Evolutionary conservation across 2,113 vertebrate species (phyloP).

Genomic region (Onychostruthus taczanowskii): DNA sequence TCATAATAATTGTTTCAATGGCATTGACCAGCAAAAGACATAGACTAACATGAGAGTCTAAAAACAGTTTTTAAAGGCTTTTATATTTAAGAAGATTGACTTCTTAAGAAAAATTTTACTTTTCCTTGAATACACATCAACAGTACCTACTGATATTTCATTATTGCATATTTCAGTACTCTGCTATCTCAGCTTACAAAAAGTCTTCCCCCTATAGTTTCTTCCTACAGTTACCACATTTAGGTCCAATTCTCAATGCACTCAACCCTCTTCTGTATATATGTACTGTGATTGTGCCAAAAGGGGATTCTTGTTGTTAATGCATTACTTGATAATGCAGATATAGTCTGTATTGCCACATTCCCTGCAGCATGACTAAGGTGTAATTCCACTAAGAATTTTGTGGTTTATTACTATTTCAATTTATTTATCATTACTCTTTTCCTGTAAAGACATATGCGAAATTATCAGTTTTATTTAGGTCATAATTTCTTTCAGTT

Average conservation of each 20-base stretch:
- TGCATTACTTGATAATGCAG: not conserved
- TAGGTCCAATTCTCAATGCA: not conserved
- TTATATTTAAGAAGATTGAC: not conserved
- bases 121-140: not conserved
- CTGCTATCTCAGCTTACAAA: not conserved
- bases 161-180: not conserved
- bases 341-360: not conserved
- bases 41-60: too few relatives aligned
- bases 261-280: not conserved
- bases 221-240: not conserved
- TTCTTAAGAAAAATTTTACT: not conserved
- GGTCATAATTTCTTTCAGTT: not conserved
- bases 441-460: not conserved
- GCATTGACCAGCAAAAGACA: not conserved
- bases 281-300: not conserved
- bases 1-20: not conserved
- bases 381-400: not conserved
- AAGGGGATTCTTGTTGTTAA: not conserved
- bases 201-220: not conserved
- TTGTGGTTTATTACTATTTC: not conserved
- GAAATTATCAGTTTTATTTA: not conserved
- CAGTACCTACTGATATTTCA: fast-evolving
- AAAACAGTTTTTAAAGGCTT: not conserved
- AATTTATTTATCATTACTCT: not conserved
- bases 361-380: not conserved